phyloP scores from a whole-genome alignment of 2,113 vertebrate genomes.

The Pelecanoides urinatrix region DNA sequence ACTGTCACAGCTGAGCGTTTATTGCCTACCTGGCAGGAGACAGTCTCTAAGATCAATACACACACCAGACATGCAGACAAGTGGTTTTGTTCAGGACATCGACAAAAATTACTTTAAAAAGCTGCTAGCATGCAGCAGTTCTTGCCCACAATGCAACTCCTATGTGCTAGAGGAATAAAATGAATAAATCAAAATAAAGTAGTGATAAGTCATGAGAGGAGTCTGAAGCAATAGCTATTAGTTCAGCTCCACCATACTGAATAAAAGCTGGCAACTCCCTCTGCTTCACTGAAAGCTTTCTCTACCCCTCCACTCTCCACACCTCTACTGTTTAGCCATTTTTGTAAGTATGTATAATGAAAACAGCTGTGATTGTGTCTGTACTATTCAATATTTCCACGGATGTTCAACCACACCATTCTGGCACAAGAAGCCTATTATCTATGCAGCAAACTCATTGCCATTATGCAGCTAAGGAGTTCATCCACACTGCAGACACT shows the following conservation, averaged over 20 bases:
- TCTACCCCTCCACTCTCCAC: not conserved
- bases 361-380: not conserved
- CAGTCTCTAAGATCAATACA: not conserved
- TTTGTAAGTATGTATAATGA: not conserved
- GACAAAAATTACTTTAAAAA: not conserved
- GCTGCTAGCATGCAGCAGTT: not conserved
- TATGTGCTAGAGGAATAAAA: not conserved
- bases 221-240: not conserved
- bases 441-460: not conserved
- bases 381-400: not conserved
- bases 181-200: not conserved
- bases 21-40: not conserved
- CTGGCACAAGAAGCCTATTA: not conserved
- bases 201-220: not conserved
- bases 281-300: not conserved
- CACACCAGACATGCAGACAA: not conserved
- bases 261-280: not conserved
- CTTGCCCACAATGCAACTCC: not conserved
- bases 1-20: not conserved
- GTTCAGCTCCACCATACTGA: not conserved
- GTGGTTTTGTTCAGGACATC: not conserved
- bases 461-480: not conserved
- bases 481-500: not conserved
- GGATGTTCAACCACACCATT: not conserved
- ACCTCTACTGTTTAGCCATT: not conserved